Conservation (phyloP, 1,140 invertebrate genomes). For the Euura lappo region DNA sequence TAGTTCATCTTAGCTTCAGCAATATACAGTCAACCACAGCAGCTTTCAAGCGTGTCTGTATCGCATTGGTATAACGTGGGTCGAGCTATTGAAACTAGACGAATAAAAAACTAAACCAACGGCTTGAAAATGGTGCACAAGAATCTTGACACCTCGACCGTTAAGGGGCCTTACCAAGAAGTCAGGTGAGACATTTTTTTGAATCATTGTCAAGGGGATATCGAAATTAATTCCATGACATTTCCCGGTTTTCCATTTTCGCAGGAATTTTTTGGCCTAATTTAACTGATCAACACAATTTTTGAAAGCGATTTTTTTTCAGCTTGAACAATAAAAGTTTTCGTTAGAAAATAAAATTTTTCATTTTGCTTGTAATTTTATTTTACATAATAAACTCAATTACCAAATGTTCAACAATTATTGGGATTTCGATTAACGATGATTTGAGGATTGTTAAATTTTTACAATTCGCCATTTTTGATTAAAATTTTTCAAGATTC, state of each 20-base stretch:
- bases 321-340: no score
- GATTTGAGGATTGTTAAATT: no score
- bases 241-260: neutral
- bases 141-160: slow-evolving; percentile 26
- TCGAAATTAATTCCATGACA: neutral
- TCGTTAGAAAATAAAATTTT: no score
- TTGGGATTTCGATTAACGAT: no score
- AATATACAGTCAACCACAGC: neutral
- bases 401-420: no score
- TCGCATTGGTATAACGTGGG: neutral
- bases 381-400: no score
- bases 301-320: no score
- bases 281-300: no score
- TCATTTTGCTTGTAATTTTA: no score
- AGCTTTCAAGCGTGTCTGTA: neutral
- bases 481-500: no score
- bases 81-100: neutral
- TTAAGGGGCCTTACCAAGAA: slow-evolving; percentile 44
- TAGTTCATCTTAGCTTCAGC: neutral
- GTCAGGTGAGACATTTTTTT: slow-evolving; percentile 39
- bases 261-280: no score
- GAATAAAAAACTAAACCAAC: neutral
- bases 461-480: no score
- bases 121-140: slow-evolving; percentile 43
- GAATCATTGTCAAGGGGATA: neutral